A percentile compares a stretch with the other conserved stretches of the same genome.
phyloP scores from a whole-genome alignment of 1,140 invertebrate genomes.

The Drosophila busckii region DNA sequence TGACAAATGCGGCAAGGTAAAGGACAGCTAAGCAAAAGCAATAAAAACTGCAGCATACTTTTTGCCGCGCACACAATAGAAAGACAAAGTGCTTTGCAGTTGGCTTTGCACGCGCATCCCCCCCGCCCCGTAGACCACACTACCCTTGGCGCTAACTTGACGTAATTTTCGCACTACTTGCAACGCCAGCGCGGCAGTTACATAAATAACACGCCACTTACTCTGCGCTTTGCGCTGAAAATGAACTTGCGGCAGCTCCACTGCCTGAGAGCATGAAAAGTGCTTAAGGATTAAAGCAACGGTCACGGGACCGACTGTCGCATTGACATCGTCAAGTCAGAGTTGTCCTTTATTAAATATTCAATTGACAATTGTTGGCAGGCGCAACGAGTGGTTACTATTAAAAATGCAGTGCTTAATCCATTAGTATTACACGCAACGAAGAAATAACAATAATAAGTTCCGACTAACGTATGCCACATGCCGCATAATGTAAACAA shows the following conservation, averaged over 20 bases:
- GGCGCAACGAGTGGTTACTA: slow-evolving; percentile 10
- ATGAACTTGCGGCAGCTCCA: slow-evolving; percentile 44
- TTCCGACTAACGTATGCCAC: neutral
- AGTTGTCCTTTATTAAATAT: slow-evolving; percentile 69
- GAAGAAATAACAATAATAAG: slow-evolving; percentile 21
- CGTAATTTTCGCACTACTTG: slow-evolving; percentile 57
- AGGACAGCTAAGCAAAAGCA: no score
- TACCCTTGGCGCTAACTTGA: slow-evolving; percentile 21
- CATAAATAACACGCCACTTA: slow-evolving; percentile 69
- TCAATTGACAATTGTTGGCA: slow-evolving; percentile 23
- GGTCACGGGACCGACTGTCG: slow-evolving; percentile 3
- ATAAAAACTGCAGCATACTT: slow-evolving; percentile 12
- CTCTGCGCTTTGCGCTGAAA: slow-evolving; percentile 34
- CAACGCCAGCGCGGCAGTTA: slow-evolving; percentile 38
- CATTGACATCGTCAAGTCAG: neutral
- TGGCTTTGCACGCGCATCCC: neutral
- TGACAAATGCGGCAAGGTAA: slow-evolving; percentile 5
- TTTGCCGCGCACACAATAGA: neutral
- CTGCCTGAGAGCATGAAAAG: no score
- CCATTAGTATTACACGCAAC: slow-evolving; percentile 42
- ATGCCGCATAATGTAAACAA: no score
- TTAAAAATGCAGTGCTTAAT: slow-evolving; percentile 61
- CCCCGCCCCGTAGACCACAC: slow-evolving; percentile 12
- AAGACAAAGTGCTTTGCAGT: neutral
- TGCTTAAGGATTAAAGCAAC: no score